phyloP scores from a whole-genome alignment of 2,888 invertebrate species.

The Helicoverpa assulta region DNA sequence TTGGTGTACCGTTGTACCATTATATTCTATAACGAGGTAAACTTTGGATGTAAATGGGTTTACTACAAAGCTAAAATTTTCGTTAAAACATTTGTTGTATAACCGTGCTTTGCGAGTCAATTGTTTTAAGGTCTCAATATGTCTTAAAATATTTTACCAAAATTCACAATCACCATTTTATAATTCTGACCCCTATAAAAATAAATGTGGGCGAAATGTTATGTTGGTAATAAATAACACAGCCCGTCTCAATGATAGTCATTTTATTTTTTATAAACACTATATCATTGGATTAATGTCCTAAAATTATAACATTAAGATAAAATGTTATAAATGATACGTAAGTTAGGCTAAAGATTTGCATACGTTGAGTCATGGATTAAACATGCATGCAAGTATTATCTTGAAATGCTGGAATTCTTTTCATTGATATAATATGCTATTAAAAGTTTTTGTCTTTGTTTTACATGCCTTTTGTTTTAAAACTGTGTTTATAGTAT shows the following conservation, averaged over 20 bases:
- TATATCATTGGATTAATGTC: constrained; percentile 55
- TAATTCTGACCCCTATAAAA: constrained; percentile 37
- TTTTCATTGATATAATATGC: too few relatives aligned
- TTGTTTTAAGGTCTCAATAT: too few relatives aligned
- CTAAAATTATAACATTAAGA: constrained; percentile 36
- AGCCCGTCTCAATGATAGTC: constrained; percentile 21
- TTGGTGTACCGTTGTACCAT: constrained; percentile 10
- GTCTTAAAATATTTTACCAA: constrained; percentile 2
- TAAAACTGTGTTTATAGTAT: too few relatives aligned
- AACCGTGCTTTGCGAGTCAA: too few relatives aligned
- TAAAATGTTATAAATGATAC: not conserved
- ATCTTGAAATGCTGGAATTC: too few relatives aligned
- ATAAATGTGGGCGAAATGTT: constrained; percentile 54
- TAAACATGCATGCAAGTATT: constrained; percentile 8
- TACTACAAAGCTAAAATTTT: too few relatives aligned
- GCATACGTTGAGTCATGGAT: constrained; percentile 30
- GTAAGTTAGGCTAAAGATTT: constrained; percentile 17
- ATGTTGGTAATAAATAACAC: constrained; percentile 45
- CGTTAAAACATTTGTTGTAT: too few relatives aligned
- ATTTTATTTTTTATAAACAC: constrained; percentile 48
- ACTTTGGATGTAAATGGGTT: too few relatives aligned
- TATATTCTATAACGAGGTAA: not conserved
- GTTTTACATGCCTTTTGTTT: too few relatives aligned
- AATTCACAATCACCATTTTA: constrained; percentile 33
- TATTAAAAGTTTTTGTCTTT: too few relatives aligned